phyloP scores from a whole-genome alignment of 23 tunicate species.

The Phallusia fumigata region DNA sequence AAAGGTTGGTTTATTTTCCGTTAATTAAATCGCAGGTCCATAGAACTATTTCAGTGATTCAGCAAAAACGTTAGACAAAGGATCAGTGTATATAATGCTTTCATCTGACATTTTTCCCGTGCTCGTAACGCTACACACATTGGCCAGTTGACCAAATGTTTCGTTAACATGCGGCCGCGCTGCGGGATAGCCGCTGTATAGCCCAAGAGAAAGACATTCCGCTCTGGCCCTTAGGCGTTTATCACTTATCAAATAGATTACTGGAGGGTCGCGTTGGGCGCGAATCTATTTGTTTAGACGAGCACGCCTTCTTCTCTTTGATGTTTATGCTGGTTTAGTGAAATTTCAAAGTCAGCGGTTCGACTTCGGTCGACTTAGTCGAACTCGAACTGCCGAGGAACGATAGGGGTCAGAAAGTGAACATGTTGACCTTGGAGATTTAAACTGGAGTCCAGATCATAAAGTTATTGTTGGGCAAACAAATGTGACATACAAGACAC shows the following conservation, averaged over 20 bases:
- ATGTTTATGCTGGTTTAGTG: neutral
- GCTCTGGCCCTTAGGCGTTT: neutral
- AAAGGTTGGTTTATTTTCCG: no score
- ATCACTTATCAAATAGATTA: slow-evolving; percentile 13
- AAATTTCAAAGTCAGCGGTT: neutral
- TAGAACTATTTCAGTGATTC: no score
- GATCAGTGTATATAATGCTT: no score
- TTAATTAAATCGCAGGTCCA: no score
- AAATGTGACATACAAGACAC: no score
- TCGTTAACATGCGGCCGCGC: neutral
- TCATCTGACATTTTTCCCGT: no score
- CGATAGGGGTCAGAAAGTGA: neutral
- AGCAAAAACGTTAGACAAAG: no score
- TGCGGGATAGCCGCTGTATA: neutral
- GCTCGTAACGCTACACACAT: no score
- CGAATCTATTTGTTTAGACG: slow-evolving; percentile 5
- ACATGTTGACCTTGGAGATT: neutral
- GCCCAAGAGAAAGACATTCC: slow-evolving; percentile 7
- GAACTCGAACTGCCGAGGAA: neutral
- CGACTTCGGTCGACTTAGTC: neutral
- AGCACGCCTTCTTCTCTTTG: slow-evolving; percentile 7
- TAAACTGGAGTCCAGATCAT: no score
- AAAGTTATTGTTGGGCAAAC: no score
- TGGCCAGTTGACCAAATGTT: neutral
- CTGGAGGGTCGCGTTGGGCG: slow-evolving; percentile 10